phyloP scores from a whole-genome alignment of 2,797 vertebrate genomes.

The Borostomias antarcticus region DNA sequence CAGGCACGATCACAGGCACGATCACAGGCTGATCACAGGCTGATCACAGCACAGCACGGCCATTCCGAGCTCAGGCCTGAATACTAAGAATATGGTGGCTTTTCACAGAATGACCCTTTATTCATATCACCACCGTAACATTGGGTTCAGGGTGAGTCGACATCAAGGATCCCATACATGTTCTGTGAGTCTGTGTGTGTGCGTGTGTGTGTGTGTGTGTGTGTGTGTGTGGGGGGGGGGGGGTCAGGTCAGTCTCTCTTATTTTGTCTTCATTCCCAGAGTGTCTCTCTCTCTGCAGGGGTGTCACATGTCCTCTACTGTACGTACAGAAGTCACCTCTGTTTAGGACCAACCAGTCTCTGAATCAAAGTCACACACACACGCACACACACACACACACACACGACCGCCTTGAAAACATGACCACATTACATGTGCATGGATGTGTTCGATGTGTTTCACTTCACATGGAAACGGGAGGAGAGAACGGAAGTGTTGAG shows the following conservation, averaged over 20 bases:
- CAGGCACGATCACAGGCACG: no score
- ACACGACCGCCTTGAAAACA: slow-evolving; percentile 48
- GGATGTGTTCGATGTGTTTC: slow-evolving; percentile 67
- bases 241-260: no score
- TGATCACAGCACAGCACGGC: no score
- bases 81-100: background rate
- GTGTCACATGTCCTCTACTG: background rate
- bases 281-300: background rate
- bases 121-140: background rate
- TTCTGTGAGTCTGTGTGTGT: no score
- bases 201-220: no score
- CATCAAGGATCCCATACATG: no score
- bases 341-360: no score
- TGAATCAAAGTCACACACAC: slow-evolving; percentile 29
- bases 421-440: slow-evolving; percentile 68
- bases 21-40: no score
- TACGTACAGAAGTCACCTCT: background rate
- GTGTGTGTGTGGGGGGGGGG: no score
- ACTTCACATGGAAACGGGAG: slow-evolving; percentile 47
- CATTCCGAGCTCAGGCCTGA: background rate
- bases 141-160: background rate
- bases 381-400: slow-evolving; percentile 18
- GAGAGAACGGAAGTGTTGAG: slow-evolving; percentile 50
- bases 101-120: background rate
- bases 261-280: no score